Evolutionary conservation across 2,888 invertebrate genomes (phyloP).

Genomic region (Watsonalla cultraria): DNA sequence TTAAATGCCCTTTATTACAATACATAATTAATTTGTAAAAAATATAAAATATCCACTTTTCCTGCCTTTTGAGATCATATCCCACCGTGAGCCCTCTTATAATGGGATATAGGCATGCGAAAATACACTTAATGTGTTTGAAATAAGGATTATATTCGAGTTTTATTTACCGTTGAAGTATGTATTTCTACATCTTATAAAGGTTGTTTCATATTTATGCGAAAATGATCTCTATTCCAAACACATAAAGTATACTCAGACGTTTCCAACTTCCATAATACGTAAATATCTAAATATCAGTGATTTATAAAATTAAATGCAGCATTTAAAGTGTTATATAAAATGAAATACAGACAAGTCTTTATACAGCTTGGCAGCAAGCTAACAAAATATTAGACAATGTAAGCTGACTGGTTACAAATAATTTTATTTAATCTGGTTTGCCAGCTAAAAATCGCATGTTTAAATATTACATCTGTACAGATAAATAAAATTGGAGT

Average conservation of each 20-base stretch:
- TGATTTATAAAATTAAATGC: not conserved
- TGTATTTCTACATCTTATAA: no score
- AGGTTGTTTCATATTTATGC: no score
- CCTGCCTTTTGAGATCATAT: not conserved
- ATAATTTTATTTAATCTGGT: not conserved
- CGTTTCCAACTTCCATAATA: not conserved
- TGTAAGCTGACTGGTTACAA: not conserved
- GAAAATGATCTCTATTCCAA: not conserved
- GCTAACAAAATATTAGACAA: conserved; percentile 8
- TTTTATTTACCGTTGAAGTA: no score
- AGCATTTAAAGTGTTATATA: not conserved
- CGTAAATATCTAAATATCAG: not conserved
- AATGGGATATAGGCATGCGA: not conserved
- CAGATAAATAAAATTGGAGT: no score
- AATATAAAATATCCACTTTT: not conserved
- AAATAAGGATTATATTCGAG: no score
- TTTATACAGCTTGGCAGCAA: not conserved
- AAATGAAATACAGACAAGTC: conserved; percentile 1
- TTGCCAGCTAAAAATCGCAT: no score
- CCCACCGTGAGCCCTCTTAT: not conserved
- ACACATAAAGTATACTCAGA: not conserved
- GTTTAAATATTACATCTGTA: no score
- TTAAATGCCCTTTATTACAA: not conserved
- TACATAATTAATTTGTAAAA: not conserved
- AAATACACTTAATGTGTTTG: no score